Conservation (phyloP, 2,113 vertebrate genomes). For the Periophthalmodon schlosseri region DNA sequence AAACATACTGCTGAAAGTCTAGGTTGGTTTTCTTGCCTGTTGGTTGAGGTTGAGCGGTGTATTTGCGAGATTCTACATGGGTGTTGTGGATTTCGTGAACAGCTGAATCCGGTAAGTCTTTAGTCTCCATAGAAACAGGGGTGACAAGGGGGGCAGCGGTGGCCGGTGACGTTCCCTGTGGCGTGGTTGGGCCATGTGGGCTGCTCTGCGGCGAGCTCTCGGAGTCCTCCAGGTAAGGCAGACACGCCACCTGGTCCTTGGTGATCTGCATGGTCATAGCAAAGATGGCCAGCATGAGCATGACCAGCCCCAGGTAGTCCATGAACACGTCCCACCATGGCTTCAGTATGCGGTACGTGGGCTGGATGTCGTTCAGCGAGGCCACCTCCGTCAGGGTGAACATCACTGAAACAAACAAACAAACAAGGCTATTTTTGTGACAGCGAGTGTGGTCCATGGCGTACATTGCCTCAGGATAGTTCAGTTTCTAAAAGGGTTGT, state of each 20-base stretch:
- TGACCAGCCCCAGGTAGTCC: constrained; percentile 96
- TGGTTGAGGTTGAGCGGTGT: constrained; percentile 72
- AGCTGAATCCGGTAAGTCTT: constrained; percentile 55
- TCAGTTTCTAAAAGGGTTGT: too few relatives aligned
- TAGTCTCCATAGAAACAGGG: constrained; percentile 48
- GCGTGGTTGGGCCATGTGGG: constrained; percentile 4
- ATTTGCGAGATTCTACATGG: constrained; percentile 36
- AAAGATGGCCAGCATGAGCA: constrained; percentile 98
- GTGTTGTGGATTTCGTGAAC: constrained; percentile 47
- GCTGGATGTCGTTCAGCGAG: constrained; percentile 95
- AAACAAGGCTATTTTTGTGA: too few relatives aligned
- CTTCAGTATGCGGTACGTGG: constrained; percentile 96
- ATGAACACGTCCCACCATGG: constrained; percentile 99
- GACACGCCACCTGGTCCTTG: constrained; percentile 96
- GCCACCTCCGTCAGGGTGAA: constrained; percentile 98
- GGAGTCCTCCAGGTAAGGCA: constrained; percentile 83
- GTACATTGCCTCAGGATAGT: too few relatives aligned
- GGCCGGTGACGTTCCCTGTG: constrained; percentile 20
- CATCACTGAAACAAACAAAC: constrained; percentile 86
- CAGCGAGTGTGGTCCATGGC: too few relatives aligned
- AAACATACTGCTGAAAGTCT: constrained; percentile 96
- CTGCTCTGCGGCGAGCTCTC: constrained; percentile 28
- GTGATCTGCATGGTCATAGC: constrained; percentile 98
- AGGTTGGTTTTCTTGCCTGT: constrained; percentile 88
- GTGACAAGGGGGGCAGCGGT: constrained; percentile 7